Percentiles rank a stretch among this genome's conserved stretches.
Evolutionary conservation across 2,888 invertebrate genomes (phyloP).

Genomic region (Noctua fimbriata): DNA sequence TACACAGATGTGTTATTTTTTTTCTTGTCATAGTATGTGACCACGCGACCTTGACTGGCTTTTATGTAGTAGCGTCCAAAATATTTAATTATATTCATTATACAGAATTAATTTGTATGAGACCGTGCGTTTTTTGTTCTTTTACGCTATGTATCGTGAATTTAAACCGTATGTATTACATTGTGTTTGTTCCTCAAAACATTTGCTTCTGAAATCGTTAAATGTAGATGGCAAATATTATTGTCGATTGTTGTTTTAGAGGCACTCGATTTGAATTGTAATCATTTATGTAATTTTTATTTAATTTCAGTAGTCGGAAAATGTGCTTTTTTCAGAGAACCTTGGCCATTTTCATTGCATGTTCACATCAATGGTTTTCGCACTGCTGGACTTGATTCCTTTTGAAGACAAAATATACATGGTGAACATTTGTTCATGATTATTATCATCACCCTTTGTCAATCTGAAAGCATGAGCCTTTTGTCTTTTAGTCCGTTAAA

Average conservation of each 20-base stretch:
- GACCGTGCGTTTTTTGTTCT: slow-evolving; percentile 62
- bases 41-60: slow-evolving; percentile 73
- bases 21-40: slow-evolving; percentile 65
- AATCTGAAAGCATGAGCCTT: not conserved
- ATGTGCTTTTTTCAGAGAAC: not conserved
- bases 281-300: not conserved
- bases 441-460: not conserved
- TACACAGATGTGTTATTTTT: slow-evolving; percentile 44
- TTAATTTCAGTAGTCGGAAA: not conserved
- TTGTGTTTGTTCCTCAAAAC: slow-evolving; percentile 12
- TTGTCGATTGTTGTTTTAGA: not conserved
- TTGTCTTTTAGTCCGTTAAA: not conserved
- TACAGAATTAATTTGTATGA: slow-evolving; percentile 76
- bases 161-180: slow-evolving; percentile 35
- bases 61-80: slow-evolving; percentile 66
- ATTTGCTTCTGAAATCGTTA: slow-evolving; percentile 14
- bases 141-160: slow-evolving; percentile 39
- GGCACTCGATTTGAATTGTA: not conserved
- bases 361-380: not conserved
- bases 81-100: slow-evolving; percentile 82
- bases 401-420: not conserved
- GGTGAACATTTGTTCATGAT: not conserved
- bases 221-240: not conserved
- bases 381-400: not conserved
- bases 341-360: not conserved